Percentiles rank a stretch among this genome's conserved stretches.
phyloP scores from a whole-genome alignment of 1,140 invertebrate species.

The Rhagoletis pomonella region DNA sequence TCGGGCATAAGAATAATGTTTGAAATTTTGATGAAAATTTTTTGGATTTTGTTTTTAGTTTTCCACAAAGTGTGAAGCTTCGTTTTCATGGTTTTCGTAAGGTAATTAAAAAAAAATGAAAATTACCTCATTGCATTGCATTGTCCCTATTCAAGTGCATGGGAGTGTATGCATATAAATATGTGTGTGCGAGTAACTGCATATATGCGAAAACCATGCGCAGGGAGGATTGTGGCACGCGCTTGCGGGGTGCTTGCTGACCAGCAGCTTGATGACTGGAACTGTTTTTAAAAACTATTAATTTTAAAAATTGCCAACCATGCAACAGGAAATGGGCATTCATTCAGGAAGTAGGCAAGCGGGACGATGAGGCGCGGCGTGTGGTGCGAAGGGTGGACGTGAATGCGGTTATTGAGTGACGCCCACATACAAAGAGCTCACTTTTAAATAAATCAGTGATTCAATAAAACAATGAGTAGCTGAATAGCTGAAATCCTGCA shows the following conservation, averaged over 20 bases:
- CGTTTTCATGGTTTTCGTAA: too few relatives aligned
- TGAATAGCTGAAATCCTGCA: not conserved
- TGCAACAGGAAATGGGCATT: constrained; percentile 49
- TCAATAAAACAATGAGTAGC: constrained; percentile 38
- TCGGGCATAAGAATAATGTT: too few relatives aligned
- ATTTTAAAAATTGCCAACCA: constrained; percentile 52
- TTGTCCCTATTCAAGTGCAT: too few relatives aligned
- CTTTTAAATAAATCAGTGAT: constrained; percentile 38
- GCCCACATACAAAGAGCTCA: constrained; percentile 1
- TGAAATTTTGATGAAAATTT: too few relatives aligned
- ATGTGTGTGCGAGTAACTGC: too few relatives aligned
- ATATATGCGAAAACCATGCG: not conserved
- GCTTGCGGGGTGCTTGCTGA: not conserved
- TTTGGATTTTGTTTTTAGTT: too few relatives aligned
- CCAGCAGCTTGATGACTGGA: constrained; percentile 10
- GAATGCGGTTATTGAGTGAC: not conserved
- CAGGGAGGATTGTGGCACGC: not conserved
- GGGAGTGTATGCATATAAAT: too few relatives aligned
- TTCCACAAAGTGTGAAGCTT: too few relatives aligned
- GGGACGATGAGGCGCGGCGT: not conserved
- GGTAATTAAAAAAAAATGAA: too few relatives aligned
- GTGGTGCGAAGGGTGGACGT: not conserved
- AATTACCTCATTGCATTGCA: too few relatives aligned
- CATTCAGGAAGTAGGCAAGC: not conserved
- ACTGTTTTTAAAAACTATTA: constrained; percentile 51